Evolutionary conservation across 2,797 vertebrate species (phyloP), one percentile per base, ranked within the genome.

Genomic region (Clangula hyemalis): DNA sequence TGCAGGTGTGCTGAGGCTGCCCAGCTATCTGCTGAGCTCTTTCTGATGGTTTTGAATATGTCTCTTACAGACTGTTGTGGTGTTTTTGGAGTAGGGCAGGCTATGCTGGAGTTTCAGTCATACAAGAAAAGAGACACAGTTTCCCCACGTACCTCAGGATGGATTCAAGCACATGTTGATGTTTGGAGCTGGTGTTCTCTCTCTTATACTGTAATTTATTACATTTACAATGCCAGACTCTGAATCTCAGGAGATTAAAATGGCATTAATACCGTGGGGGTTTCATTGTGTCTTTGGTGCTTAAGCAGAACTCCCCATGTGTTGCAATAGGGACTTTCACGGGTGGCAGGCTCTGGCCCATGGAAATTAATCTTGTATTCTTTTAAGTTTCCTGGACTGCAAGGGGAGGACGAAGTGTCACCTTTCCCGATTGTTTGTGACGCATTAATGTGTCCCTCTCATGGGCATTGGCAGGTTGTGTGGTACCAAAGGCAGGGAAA

Each of bases 381-480:
- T 96, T 97, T 92, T 65, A 96, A 92, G 94, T 95, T 90, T 93
- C 80, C 95, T 88, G 92, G 90, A n/a, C 87, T 82, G 71, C 85
- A 90, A 71, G 57, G 90, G 85, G 91, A 95, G 94, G 92, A 93
- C 3, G 8, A 68, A 91, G 91, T 73, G 92, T 93, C 92, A 81
- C 36, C 18, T 84, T 83, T 89, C 70, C 57, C 73, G 79, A 74
- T 39, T 95, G 72, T 34, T 80, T 73, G 87, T 88, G 64, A 93
- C 87, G 80, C 58, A 77, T 90, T 69, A 70, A 65, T 82, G 54
- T 82, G 69, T 89, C 68, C 80, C 92, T 80, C 85, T 77, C 60
- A 86, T 38, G 91, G 93, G 93, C 94, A 62, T 77, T 97, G 97
- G 96, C 97, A 97, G 93, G 65, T 88, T 96, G 89, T 30, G 4